Evolutionary conservation across 2,888 invertebrate genomes (phyloP).

Genomic region (Xanthorhoe designata): DNA sequence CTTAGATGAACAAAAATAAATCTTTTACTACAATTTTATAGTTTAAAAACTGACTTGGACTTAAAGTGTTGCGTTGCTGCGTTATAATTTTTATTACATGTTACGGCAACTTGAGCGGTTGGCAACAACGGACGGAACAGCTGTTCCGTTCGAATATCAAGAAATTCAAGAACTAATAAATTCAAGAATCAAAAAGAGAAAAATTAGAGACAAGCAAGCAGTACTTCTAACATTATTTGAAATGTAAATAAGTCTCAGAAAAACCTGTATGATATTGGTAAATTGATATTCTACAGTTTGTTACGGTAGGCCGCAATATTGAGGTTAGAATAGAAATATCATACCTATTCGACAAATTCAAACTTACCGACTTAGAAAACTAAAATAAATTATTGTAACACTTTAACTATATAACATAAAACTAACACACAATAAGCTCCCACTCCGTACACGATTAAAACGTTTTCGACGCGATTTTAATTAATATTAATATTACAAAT

Average conservation of each 20-base stretch:
- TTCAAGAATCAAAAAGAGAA: too few species aligned
- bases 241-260: too few species aligned
- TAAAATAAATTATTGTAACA: conserved; percentile 59
- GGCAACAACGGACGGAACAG: conserved; percentile 21
- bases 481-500: conserved; percentile 45
- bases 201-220: too few species aligned
- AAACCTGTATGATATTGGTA: too few species aligned
- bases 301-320: background rate
- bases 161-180: too few species aligned
- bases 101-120: conserved; percentile 2
- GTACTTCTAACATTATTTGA: too few species aligned
- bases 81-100: background rate
- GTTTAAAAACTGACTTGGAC: background rate
- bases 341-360: conserved; percentile 1
- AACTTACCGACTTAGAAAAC: conserved; percentile 70
- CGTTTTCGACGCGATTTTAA: conserved; percentile 53
- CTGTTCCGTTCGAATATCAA: conserved; percentile 6
- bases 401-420: conserved; percentile 51
- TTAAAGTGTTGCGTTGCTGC: background rate
- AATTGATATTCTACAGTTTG: background rate
- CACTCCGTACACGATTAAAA: conserved; percentile 49
- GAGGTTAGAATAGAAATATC: background rate
- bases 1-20: too few species aligned
- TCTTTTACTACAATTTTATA: too few species aligned
- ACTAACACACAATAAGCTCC: conserved; percentile 59